Percentiles rank a stretch among this genome's conserved stretches.
Evolutionary conservation across 1,140 invertebrate genomes (phyloP).

Genomic region (Scaptomyza hsui): DNA sequence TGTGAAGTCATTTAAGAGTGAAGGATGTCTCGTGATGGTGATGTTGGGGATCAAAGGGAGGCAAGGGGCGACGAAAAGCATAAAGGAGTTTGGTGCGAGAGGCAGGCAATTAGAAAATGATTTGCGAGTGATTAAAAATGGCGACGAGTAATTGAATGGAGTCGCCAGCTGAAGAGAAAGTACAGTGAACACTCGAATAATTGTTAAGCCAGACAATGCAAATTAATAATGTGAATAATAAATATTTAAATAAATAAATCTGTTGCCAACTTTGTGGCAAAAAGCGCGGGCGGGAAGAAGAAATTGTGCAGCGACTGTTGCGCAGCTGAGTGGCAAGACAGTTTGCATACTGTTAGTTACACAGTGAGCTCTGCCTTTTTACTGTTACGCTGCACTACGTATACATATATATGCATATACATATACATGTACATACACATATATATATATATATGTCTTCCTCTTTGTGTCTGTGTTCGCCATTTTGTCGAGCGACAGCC

Average conservation of each 20-base stretch:
- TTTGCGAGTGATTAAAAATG: constrained; percentile 72
- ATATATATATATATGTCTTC: too few relatives aligned
- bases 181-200: constrained; percentile 9
- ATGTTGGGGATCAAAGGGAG: not conserved
- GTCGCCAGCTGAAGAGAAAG: not conserved
- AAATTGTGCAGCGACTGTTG: constrained; percentile 4
- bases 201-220: constrained; percentile 25
- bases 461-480: constrained; percentile 11
- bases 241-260: constrained; percentile 17
- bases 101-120: constrained; percentile 75
- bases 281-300: not conserved
- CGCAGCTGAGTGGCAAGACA: constrained; percentile 54
- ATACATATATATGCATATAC: not conserved
- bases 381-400: constrained; percentile 37
- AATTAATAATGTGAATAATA: constrained; percentile 47
- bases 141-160: constrained; percentile 5
- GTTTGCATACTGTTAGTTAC: constrained; percentile 67
- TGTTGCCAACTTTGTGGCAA: constrained; percentile 41
- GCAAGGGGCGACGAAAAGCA: not conserved
- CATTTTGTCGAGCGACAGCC: constrained; percentile 56
- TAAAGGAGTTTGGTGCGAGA: constrained; percentile 8
- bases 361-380: constrained; percentile 62
- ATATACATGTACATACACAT: too few relatives aligned
- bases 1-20: constrained; percentile 64
- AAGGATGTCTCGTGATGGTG: constrained; percentile 9